Base-by-base conservation (phyloP, 1,140 invertebrate species). In the Hycleus phaleratus region DNA sequence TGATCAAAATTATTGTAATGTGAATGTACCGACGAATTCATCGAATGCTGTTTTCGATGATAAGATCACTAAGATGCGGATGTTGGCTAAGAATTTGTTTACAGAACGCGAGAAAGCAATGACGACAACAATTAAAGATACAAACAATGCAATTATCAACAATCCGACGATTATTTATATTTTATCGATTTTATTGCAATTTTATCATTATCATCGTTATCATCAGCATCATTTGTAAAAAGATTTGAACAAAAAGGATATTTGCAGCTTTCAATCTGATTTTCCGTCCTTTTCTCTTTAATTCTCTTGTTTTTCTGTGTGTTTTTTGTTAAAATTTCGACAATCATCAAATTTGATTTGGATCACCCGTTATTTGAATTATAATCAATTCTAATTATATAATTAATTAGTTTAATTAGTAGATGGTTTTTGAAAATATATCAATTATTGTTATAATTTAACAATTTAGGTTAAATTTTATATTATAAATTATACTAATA, bases 1-100 rank as follows among this genome's bases (percentile, higher is more conserved):
- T 69, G 82, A 84, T 66, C 74, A 81, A 61, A 81, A 82, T 71
- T 84, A 84, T 71, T 84, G 82, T 73, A 84, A 84, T 70, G 72
- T 79, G 47, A 78, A 82, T 46, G 81, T 81, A 46, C 82, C 82
- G 7, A 82, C 78, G 3, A 83, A 84, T 71, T 74, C 76, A 25
- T 77, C 76, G 0, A 82, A 79, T 51, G 81, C 81, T 3, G 74
- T 78, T 42, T 81, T 76, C 67, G 72, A 73, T 57, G 70, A 73
- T 53, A 69, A 69, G 57, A 72, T 73, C 60, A 69, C 70, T 32
- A 67, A 71, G 58, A 73, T 73, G 72, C 63, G 72, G 26, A 71
- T 72, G 68, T 50, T 68, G 6, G 72, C 72, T 0, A 73, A 73
- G 51, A 73, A 72, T 54, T 58, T 71, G n/a, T 73, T 71, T 56